Percentiles rank a stretch among this genome's conserved stretches.
These are phyloP conservation scores for Mastigias papua DNA, from an alignment of 30 jellyfish, hydroid and myxozoan genomes.

Conservation along the genomic window DNA sequence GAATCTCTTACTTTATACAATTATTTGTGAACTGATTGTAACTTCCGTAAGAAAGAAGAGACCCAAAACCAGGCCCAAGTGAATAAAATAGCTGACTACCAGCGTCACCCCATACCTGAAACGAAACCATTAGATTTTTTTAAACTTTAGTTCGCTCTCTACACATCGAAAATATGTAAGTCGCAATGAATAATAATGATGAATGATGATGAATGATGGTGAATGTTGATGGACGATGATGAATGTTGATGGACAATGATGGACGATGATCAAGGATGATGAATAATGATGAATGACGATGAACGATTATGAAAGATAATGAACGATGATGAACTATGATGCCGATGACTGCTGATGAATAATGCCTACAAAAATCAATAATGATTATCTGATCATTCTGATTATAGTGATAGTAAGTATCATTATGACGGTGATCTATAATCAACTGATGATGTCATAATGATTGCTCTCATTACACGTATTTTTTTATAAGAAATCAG, in stretches of 20 bases:
- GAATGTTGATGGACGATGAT: background rate
- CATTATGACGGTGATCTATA: too few relatives aligned
- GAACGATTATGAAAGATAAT: background rate
- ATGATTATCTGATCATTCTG: too few relatives aligned
- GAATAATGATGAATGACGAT: background rate
- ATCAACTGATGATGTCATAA: too few relatives aligned
- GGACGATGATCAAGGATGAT: background rate
- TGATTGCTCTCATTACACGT: too few relatives aligned
- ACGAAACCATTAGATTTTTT: too few relatives aligned
- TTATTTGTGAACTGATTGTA: constrained; percentile 86
- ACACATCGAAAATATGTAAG: background rate
- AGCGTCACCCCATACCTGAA: constrained; percentile 95
- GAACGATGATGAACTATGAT: background rate
- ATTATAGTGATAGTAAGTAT: too few relatives aligned
- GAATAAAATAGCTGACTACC: constrained; percentile 94
- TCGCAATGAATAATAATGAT: background rate
- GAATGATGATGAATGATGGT: background rate
- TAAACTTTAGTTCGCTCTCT: too few relatives aligned
- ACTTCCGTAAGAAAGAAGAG: constrained; percentile 89
- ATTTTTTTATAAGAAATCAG: too few relatives aligned
- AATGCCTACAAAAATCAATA: too few relatives aligned
- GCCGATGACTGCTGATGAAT: too few relatives aligned
- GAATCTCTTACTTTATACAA: constrained; percentile 84
- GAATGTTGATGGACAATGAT: background rate
- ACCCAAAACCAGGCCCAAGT: constrained; percentile 97